Base-by-base conservation (phyloP, 2,888 invertebrate species). In the Epsilonema sp. region DNA sequence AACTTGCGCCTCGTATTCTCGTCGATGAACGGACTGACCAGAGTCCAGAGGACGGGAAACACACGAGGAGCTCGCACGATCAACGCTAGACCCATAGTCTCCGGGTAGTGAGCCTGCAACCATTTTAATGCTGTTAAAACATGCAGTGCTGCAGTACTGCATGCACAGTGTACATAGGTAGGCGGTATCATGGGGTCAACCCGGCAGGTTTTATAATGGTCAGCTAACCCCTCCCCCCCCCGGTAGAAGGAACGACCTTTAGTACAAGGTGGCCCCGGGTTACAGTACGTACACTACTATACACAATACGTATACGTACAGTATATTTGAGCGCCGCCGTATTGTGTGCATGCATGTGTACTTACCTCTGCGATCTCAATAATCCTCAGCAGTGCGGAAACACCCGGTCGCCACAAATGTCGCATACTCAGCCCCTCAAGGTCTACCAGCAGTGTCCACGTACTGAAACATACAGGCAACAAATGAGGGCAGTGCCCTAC, bases 21-120 rank as follows among this genome's bases (percentile, higher is more conserved):
- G 68, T 89, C 86, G 59, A 90, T 90, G 66, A 90, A 89, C 1
- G 87, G 83, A 67, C 83, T 82, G 53, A 90, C 82, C 49, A 90
- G 76, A 0, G 89, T 89, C 89, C 89, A 90, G 36, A 90, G 72
- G 47, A 90, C 85, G 3, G 89, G 89, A 67, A 90, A 90, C 43
- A 89, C 86, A 52, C 89, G 73, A 1, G 89, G 89, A 13, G 89
- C 89, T 41, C 87, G 73, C 40, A 87, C 82, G 48, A 90, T 83
- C 49, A 89, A 74, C 51, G 89, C 82, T 36, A 82, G 72, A 1
- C 84, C 85, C 79, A 89, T 81, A 11, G 87, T 89, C 71, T 90
- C 89, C 1, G 89, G 89, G 70, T 90, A 90, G 69, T 89, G 86
- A 40, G 80, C 80, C 67, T 89, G 84, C 21, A 55, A 51, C 31